Evolutionary conservation across 2,797 vertebrate species (phyloP).

Genomic region (Sphenodon punctatus): DNA sequence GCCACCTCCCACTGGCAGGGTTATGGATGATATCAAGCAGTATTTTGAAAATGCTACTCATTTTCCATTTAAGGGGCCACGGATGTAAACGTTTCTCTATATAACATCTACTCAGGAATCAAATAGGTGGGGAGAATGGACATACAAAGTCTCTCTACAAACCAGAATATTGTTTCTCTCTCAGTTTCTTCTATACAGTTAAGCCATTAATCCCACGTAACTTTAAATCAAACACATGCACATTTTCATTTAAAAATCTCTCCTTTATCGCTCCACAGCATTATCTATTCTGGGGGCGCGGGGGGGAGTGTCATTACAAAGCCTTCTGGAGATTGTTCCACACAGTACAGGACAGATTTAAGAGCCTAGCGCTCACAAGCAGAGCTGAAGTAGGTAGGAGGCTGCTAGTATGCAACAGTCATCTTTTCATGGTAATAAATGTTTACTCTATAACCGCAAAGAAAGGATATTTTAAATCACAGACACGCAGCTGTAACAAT

Average conservation of each 20-base stretch:
- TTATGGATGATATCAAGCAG: not conserved
- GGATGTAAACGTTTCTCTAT: not conserved
- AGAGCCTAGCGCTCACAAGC: not conserved
- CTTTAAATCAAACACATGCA: accelerated
- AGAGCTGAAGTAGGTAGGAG: not conserved
- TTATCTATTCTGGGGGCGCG: not conserved
- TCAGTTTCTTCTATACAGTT: not conserved
- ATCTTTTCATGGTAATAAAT: not conserved
- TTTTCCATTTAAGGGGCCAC: not conserved
- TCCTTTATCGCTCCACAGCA: not conserved
- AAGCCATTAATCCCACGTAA: not conserved
- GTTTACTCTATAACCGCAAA: too few species aligned
- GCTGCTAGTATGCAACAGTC: not conserved
- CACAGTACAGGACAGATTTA: not conserved
- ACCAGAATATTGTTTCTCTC: not conserved
- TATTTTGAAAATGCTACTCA: not conserved
- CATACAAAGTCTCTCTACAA: not conserved
- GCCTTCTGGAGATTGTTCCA: not conserved
- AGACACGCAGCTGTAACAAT: too few species aligned
- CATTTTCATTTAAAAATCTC: accelerated
- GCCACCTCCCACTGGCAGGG: not conserved
- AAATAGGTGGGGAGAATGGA: not conserved
- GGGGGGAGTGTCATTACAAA: not conserved
- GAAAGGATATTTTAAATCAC: too few species aligned
- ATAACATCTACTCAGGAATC: not conserved